phyloP scores from a whole-genome alignment of 2,888 invertebrate species.

The Pristionchus fissidentatus region DNA sequence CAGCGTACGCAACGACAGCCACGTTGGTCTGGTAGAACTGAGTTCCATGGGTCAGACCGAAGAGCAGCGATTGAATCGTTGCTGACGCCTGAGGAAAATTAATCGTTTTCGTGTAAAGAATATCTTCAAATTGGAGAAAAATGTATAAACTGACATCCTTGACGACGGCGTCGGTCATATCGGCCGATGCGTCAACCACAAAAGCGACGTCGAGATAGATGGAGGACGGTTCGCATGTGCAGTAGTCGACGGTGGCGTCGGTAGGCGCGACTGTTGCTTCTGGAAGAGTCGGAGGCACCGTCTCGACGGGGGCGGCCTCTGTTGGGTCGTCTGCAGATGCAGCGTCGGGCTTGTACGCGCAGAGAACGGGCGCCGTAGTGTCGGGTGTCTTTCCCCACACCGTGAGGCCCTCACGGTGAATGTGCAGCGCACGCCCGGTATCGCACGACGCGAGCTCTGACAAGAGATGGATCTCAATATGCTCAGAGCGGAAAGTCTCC shows the following conservation, averaged over 20 bases:
- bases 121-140: background rate
- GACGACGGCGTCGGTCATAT: background rate
- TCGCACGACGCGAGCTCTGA: background rate
- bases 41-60: background rate
- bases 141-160: no score
- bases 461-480: background rate
- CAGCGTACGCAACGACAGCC: background rate
- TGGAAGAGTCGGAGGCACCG: background rate
- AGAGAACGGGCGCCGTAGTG: background rate
- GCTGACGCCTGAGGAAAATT: background rate
- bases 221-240: background rate
- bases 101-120: background rate
- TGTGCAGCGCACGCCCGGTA: background rate
- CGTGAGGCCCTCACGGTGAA: background rate
- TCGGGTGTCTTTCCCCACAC: background rate
- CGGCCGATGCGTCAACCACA: background rate
- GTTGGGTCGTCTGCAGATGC: background rate
- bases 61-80: background rate
- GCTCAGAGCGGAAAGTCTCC: background rate
- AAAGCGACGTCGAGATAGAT: background rate
- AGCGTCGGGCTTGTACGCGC: background rate
- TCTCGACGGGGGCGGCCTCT: background rate
- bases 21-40: background rate
- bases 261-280: background rate
- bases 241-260: background rate